Percentiles rank a stretch among this genome's conserved stretches.
Evolutionary conservation across 1,140 invertebrate genomes (phyloP).

Genomic region (Elymnias hypermnestra): DNA sequence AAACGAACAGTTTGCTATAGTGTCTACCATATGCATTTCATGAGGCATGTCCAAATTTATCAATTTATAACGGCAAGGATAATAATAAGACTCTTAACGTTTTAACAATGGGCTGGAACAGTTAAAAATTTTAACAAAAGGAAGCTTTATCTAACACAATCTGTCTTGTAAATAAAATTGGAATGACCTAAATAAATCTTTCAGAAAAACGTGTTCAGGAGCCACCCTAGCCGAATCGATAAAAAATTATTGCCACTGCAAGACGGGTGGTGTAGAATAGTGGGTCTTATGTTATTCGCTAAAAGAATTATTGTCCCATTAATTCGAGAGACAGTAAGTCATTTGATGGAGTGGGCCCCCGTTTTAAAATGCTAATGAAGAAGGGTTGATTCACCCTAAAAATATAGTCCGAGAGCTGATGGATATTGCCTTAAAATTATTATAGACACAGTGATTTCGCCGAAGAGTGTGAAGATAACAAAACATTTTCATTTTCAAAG

Average conservation of each 20-base stretch:
- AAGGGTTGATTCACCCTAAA: conserved; percentile 38
- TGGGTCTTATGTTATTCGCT: conserved; percentile 2
- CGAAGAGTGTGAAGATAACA: too few species aligned
- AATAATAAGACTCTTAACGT: conserved; percentile 1
- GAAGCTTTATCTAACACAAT: conserved; percentile 17
- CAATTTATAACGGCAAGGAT: neutral
- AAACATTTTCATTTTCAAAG: too few species aligned
- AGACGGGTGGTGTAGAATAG: neutral
- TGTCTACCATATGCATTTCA: too few species aligned
- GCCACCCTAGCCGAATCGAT: conserved; percentile 5
- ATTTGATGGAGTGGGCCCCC: conserved; percentile 43
- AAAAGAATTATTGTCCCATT: conserved; percentile 8
- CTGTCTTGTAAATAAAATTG: conserved; percentile 23
- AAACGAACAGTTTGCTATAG: too few species aligned
- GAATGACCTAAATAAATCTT: conserved; percentile 40
- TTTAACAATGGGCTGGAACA: conserved; percentile 15
- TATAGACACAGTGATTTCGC: too few species aligned
- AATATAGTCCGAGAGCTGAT: conserved; percentile 26
- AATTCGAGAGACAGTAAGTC: conserved; percentile 15
- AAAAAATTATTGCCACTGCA: conserved; percentile 4
- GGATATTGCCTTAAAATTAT: too few species aligned
- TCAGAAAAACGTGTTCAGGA: conserved; percentile 13
- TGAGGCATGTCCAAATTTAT: conserved; percentile 18
- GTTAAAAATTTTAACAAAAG: conserved; percentile 16
- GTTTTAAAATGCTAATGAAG: conserved; percentile 59